Conservation (phyloP, 2,888 invertebrate species). For the Cosmia pyralina region DNA sequence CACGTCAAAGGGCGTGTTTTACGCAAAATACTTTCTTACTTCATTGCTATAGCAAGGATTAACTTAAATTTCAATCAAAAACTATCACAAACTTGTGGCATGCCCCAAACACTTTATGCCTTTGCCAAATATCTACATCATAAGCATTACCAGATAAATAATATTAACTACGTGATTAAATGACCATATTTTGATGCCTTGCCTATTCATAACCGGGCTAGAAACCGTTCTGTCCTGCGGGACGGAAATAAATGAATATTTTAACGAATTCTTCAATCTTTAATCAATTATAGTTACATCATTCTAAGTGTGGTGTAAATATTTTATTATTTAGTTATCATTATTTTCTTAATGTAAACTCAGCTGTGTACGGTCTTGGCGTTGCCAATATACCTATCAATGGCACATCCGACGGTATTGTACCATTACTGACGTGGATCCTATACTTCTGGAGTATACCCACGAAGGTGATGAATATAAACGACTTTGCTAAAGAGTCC, state of each 20-base stretch:
- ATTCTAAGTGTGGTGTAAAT: slow-evolving; percentile 14
- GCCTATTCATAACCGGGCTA: not conserved
- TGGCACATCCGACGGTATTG: slow-evolving; percentile 77
- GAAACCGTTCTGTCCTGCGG: not conserved
- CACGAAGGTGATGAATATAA: slow-evolving; percentile 90
- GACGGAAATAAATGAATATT: slow-evolving; percentile 17
- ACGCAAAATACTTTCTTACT: no score
- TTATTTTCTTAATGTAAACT: slow-evolving; percentile 73
- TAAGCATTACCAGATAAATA: not conserved
- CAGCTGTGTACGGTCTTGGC: slow-evolving; percentile 76
- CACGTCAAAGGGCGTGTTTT: no score
- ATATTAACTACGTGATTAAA: not conserved
- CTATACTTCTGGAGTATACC: slow-evolving; percentile 89
- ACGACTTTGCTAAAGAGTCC: slow-evolving; percentile 91
- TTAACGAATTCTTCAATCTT: slow-evolving; percentile 7
- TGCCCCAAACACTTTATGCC: not conserved
- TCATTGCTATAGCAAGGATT: no score
- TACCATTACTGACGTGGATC: slow-evolving; percentile 75
- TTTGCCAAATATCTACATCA: not conserved
- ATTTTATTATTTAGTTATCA: not conserved
- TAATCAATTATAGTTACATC: slow-evolving; percentile 35
- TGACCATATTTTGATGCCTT: not conserved
- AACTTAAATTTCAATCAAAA: no score
- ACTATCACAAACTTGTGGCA: not conserved
- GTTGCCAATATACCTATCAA: slow-evolving; percentile 79